Evolutionary conservation across 2,797 vertebrate species (phyloP).

Genomic region (Pangasius macronema): DNA sequence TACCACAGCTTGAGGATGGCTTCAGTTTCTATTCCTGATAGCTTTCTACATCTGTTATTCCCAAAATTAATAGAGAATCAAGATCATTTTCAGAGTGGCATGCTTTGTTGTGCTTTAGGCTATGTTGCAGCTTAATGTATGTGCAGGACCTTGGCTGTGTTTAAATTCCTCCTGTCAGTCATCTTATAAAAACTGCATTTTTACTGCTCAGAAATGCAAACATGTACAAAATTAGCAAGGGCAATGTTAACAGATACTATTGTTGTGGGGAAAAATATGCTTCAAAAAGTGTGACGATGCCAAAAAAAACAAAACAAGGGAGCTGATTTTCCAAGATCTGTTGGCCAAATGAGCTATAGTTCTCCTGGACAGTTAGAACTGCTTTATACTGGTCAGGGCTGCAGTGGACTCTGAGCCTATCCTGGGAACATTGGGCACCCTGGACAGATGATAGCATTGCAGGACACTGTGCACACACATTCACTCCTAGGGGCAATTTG

Average conservation of each 20-base stretch:
- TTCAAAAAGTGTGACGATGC: neutral
- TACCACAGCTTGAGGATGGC: conserved; percentile 9
- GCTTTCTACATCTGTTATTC: conserved; percentile 4
- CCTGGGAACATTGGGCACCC: neutral
- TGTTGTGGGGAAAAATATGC: neutral
- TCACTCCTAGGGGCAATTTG: neutral
- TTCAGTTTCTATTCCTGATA: neutral
- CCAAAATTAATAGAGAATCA: neutral
- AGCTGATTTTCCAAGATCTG: neutral
- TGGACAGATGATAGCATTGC: neutral
- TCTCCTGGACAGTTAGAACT: neutral
- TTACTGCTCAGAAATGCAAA: neutral
- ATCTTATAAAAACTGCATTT: neutral
- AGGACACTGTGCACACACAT: neutral
- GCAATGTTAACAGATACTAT: neutral
- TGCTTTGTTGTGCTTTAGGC: neutral
- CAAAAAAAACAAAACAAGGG: neutral
- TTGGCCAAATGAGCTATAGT: neutral
- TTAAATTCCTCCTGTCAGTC: neutral
- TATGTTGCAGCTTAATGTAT: neutral
- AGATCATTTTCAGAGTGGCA: neutral
- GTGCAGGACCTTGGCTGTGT: neutral
- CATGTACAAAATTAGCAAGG: neutral
- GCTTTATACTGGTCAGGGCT: neutral
- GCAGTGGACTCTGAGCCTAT: neutral